Evolutionary conservation across 2,888 invertebrate genomes (phyloP), one percentile per base, ranked within the genome.

Genomic region (Mythimna impura): DNA sequence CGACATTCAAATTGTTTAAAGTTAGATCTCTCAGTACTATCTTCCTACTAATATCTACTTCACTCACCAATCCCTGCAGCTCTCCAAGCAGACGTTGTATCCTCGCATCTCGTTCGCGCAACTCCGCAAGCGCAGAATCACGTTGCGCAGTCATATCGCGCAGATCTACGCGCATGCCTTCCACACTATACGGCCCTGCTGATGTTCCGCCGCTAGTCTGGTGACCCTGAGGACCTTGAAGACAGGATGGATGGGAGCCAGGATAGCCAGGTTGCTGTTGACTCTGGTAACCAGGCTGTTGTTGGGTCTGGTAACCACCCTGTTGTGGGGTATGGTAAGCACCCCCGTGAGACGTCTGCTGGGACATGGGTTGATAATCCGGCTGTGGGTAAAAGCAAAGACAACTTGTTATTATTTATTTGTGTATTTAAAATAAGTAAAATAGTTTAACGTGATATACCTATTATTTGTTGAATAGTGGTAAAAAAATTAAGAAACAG

Each of bases 81-180:
- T 98, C 98, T 54, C 96, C 96, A 55, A 97, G 92, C 61, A 98
- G 93, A 58, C 97, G 97, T 89, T 98, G 97, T 85, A 98, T 97
- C 73, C 97, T 96, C 0, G 97, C 96, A 69, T 97, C 97, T 79
- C 97, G 92, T 68, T 96, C 96, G 2, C 93, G 86, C 81, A 95
- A 81, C 81, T 96, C 96, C 0, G 93, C 83, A 0, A 91, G 36
- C 0, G 95, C 95, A 0, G 90, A 74, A 82, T 96, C 96, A 0
- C 95, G 89, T 76, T 95, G 95, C 62, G 94, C 89, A 64, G 93
- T 91, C 86, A 92, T 85, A 12, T 94, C 94, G 5, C 96, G 93
- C 40, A 96, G 83, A 5, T 96, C 96, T 3, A 94, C 88, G 7
- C 95, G 93, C 80, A 96, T 86, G 8, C 88, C 87, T 70, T 96